These are phyloP conservation scores for Aleadryas rufinucha DNA, from an alignment of 2,113 vertebrate species.

Conservation along the genomic window DNA sequence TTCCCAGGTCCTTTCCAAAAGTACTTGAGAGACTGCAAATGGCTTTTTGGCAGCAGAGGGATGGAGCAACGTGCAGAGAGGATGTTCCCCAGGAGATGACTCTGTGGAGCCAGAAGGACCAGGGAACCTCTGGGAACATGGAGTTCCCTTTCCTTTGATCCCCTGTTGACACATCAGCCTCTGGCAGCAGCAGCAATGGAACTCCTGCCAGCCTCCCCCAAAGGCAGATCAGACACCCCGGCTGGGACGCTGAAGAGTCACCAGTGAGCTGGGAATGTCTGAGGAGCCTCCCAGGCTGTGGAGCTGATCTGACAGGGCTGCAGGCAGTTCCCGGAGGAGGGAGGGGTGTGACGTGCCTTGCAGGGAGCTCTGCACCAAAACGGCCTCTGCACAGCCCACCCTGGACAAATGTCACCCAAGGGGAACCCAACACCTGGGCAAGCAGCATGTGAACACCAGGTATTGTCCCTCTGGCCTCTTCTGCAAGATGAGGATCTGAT, in stretches of 20 bases:
- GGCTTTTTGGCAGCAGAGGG: background rate
- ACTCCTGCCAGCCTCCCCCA: background rate
- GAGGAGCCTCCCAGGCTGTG: background rate
- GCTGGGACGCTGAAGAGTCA: accelerated
- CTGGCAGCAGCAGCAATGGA: background rate
- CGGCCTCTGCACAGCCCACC: background rate
- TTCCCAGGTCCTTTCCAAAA: background rate
- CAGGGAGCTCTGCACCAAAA: background rate
- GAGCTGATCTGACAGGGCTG: background rate
- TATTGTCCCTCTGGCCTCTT: background rate
- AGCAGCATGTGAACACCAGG: background rate
- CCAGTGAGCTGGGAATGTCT: background rate
- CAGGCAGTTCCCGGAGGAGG: accelerated
- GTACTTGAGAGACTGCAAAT: accelerated
- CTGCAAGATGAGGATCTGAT: background rate
- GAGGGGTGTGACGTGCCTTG: accelerated
- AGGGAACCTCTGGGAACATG: background rate
- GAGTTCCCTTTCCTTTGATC: background rate
- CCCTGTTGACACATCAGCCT: background rate
- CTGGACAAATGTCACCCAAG: background rate
- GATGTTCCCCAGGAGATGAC: background rate
- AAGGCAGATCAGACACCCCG: background rate
- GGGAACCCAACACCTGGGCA: background rate
- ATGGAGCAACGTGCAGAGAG: background rate
- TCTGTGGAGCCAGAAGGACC: background rate